Evolutionary conservation across 2,888 invertebrate species (phyloP).

Genomic region (Ligdia adustata): DNA sequence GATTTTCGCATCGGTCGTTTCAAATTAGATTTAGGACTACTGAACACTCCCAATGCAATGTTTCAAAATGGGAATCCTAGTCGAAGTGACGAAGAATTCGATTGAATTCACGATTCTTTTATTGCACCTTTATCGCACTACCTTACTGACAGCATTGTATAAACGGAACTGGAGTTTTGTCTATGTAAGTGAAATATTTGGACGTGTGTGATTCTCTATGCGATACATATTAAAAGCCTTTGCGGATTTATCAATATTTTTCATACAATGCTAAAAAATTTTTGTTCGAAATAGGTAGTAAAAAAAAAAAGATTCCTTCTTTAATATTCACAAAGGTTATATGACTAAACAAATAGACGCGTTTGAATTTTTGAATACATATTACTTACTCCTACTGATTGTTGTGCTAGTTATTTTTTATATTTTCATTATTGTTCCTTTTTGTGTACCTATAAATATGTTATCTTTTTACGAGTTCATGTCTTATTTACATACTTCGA

Average conservation of each 20-base stretch:
- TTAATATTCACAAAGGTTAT: conserved; percentile 14
- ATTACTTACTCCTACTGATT: no score
- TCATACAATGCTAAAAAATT: no score
- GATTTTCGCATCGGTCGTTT: conserved; percentile 42
- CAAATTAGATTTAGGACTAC: conserved; percentile 71
- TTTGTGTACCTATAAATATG: no score
- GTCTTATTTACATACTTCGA: no score
- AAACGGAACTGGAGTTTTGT: conserved; percentile 36
- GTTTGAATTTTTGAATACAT: no score
- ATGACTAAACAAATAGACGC: no score
- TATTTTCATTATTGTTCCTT: no score
- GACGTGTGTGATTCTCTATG: conserved; percentile 26
- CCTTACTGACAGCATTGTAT: conserved; percentile 40
- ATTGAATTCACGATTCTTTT: conserved; percentile 64
- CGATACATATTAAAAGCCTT: conserved; percentile 18
- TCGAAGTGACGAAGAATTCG: conserved; percentile 64
- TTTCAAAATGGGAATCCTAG: conserved; percentile 58
- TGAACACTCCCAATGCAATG: conserved; percentile 62
- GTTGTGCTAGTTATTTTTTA: no score
- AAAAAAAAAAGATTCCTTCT: conserved; percentile 17
- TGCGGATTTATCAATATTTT: conserved; percentile 22
- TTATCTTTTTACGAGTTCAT: no score
- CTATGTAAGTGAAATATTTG: conserved; percentile 30
- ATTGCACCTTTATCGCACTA: conserved; percentile 53
- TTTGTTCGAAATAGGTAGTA: no score